These are phyloP conservation scores for Platypus cylindrus DNA, from an alignment of 2,888 invertebrate species.

Conservation along the genomic window DNA sequence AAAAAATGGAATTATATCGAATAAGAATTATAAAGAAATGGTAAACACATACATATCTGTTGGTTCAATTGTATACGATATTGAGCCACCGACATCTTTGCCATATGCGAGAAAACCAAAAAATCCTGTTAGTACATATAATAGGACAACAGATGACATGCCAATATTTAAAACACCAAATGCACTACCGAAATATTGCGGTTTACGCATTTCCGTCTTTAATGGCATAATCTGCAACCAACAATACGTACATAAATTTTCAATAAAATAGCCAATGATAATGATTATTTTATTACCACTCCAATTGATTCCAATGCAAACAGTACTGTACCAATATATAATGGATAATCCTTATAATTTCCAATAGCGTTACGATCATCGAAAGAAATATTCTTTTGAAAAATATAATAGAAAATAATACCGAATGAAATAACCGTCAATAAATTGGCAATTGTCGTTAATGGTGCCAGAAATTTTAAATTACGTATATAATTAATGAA, in stretches of 20 bases:
- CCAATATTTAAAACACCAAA: slow-evolving; percentile 78
- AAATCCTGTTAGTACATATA: slow-evolving; percentile 81
- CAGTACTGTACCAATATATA: slow-evolving; percentile 79
- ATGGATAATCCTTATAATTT: slow-evolving; percentile 45
- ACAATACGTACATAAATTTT: neutral
- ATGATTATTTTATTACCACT: no score
- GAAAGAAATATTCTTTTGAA: slow-evolving; percentile 46
- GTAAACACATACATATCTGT: slow-evolving; percentile 30
- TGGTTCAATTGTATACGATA: slow-evolving; percentile 73
- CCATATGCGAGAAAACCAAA: slow-evolving; percentile 87
- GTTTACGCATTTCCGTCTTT: slow-evolving; percentile 89
- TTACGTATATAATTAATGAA: slow-evolving; percentile 59
- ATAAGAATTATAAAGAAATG: neutral
- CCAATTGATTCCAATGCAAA: slow-evolving; percentile 78
- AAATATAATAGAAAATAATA: slow-evolving; percentile 58
- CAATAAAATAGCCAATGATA: neutral
- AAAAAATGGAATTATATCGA: slow-evolving; percentile 4
- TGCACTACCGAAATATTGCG: slow-evolving; percentile 63
- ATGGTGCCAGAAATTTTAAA: slow-evolving; percentile 67
- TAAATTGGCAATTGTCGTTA: slow-evolving; percentile 69
- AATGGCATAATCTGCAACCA: slow-evolving; percentile 67
- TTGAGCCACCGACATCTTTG: slow-evolving; percentile 54
- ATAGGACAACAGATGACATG: slow-evolving; percentile 66
- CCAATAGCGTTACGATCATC: slow-evolving; percentile 38
- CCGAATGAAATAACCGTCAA: slow-evolving; percentile 65